Conservation (phyloP, 2,888 invertebrate species). For the Amphipoea oculea region DNA sequence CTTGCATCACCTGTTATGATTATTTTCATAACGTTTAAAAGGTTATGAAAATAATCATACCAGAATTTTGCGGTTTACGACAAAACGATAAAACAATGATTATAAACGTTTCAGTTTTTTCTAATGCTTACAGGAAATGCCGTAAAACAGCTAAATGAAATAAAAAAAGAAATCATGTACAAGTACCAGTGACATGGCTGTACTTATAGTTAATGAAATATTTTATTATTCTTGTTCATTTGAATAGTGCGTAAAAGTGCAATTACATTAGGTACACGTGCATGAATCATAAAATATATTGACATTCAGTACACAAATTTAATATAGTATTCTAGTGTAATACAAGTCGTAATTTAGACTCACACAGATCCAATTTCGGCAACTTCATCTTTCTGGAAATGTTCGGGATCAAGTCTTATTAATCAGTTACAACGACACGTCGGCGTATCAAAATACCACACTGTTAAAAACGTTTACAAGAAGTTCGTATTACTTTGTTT, state of each 20-base stretch:
- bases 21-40: conserved; percentile 13
- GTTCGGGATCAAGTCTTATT: conserved; percentile 44
- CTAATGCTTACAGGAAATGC: conserved; percentile 8
- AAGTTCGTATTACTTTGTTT: conserved; percentile 71
- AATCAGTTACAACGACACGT: conserved; percentile 63
- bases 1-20: background rate
- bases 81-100: conserved; percentile 11
- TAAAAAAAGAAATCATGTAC: conserved; percentile 11
- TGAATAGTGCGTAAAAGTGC: conserved; percentile 40
- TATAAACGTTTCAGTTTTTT: conserved; percentile 25
- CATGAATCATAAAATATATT: conserved; percentile 23
- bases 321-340: conserved; percentile 32
- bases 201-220: conserved; percentile 31
- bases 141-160: conserved; percentile 2
- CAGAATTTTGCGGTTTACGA: conserved; percentile 11
- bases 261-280: conserved; percentile 30
- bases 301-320: conserved; percentile 11
- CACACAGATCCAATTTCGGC: conserved; percentile 83
- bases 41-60: background rate
- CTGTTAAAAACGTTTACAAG: conserved; percentile 64
- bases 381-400: conserved; percentile 79
- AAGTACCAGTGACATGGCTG: conserved; percentile 1
- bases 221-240: conserved; percentile 38
- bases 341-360: conserved; percentile 69
- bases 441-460: conserved; percentile 70